Conservation (phyloP, 2,888 invertebrate genomes). For the Aquatica leii region DNA sequence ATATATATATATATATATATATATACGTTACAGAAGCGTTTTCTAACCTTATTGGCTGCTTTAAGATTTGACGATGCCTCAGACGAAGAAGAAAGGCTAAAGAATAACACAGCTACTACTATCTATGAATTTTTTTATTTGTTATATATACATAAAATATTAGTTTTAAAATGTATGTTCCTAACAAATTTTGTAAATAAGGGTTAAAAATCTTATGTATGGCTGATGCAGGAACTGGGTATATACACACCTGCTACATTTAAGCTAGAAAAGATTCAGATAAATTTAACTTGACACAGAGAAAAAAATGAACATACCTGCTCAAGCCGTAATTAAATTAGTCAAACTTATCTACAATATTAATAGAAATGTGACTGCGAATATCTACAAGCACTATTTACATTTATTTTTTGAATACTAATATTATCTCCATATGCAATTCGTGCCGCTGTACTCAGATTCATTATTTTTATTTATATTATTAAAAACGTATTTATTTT, state of each 20-base stretch:
- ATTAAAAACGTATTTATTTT: no score
- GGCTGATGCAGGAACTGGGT: neutral
- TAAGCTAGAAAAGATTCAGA: neutral
- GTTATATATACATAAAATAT: neutral
- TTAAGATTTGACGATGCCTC: constrained; percentile 2
- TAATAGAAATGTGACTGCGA: neutral
- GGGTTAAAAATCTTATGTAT: neutral
- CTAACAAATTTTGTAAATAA: neutral
- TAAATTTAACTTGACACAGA: neutral
- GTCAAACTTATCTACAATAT: constrained; percentile 1
- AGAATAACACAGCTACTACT: neutral
- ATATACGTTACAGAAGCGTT: constrained; percentile 2
- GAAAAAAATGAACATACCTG: constrained; percentile 1
- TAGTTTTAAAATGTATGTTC: neutral
- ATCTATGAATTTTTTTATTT: constrained; percentile 2
- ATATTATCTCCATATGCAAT: no score
- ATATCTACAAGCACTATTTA: no score
- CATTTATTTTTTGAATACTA: no score
- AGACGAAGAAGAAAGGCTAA: neutral
- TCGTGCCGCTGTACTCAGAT: no score
- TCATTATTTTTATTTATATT: no score
- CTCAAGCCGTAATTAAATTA: constrained; percentile 1
- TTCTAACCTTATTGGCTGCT: neutral
- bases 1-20: no score
- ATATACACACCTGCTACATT: neutral